Evolutionary conservation across 2,797 vertebrate genomes (phyloP), one percentile per base, ranked within the genome.

Genomic region (Cottoperca gobio): DNA sequence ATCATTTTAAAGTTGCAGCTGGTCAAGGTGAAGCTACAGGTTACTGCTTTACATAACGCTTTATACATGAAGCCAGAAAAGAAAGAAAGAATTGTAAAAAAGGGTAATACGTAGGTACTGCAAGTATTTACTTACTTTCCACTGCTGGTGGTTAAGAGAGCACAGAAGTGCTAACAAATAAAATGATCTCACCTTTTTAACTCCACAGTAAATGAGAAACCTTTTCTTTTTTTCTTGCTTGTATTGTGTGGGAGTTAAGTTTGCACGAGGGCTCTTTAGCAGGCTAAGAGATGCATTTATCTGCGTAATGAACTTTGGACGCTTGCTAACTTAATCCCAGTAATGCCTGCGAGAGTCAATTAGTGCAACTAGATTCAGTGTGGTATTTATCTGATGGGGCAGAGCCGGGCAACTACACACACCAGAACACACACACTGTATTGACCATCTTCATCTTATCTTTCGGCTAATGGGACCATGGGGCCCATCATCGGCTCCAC

Each of bases 271-370:
- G 91, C 93, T 94, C 88, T 93, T 95, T 94, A 94, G 94, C 90
- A 65, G 85, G 83, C 90, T 93, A 94, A 94, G 90, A 93, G 93
- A 95, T 92, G 92, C 94, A 95, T 95, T 95, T 94, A 94, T 95
- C 94, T 93, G 89, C 76, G 87, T 96, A 95, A 96, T 95, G 94
- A 96, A 96, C 95, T 95, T 95, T 95, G 91, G 93, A 93, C 89
- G 88, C 89, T 88, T 74, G 92, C 92, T 95, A 95, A 96, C 94
- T 94, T 93, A 95, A 96, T 96, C 94, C 94, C 91, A 81, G 94
- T 95, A 96, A 95, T 95, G 94, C 94, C 94, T 95, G 94, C 92
- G 94, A 94, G 94, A 95, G 95, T 96, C 94, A 95, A 95, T 96
- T 96, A 96, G 94, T 75, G 54, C 90, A 85, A 89, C 91, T 83